A percentile compares a stretch with the other conserved stretches of the same genome.
phyloP scores from a whole-genome alignment of 2,888 invertebrate species.

The Magallana nippona region DNA sequence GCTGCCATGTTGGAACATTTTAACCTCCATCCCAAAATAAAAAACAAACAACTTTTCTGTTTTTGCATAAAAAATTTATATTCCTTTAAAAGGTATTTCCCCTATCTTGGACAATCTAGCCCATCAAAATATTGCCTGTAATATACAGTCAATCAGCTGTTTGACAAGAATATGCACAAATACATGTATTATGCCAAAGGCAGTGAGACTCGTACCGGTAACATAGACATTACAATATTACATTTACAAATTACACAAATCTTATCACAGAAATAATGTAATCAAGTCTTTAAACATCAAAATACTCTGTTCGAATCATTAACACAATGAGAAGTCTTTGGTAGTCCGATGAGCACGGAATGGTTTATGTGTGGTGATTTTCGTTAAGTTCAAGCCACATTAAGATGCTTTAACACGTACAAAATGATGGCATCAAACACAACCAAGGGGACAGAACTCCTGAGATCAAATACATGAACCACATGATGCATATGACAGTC shows the following conservation, averaged over 20 bases:
- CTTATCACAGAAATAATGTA: too few relatives aligned
- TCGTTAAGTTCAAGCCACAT: too few relatives aligned
- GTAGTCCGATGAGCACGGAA: too few relatives aligned
- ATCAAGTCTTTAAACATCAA: background rate
- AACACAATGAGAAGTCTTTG: too few relatives aligned
- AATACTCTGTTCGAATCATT: too few relatives aligned
- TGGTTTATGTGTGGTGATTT: too few relatives aligned
- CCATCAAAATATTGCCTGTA: constrained; percentile 9
- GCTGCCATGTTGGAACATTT: too few relatives aligned
- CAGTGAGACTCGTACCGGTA: background rate
- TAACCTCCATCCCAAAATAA: background rate
- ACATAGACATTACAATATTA: background rate
- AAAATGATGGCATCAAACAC: background rate
- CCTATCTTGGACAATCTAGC: constrained; percentile 13
- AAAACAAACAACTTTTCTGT: background rate
- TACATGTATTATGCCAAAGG: background rate
- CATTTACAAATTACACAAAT: background rate
- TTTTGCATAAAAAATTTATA: background rate
- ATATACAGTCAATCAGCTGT: background rate
- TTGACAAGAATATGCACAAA: constrained; percentile 9
- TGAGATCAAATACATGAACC: constrained; percentile 31
- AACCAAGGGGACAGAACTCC: constrained; percentile 4
- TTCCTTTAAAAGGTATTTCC: background rate
- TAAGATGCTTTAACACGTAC: too few relatives aligned
- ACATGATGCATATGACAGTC: background rate